phyloP scores from a whole-genome alignment of 2,797 vertebrate species.

The Lophotriccus pileatus region DNA sequence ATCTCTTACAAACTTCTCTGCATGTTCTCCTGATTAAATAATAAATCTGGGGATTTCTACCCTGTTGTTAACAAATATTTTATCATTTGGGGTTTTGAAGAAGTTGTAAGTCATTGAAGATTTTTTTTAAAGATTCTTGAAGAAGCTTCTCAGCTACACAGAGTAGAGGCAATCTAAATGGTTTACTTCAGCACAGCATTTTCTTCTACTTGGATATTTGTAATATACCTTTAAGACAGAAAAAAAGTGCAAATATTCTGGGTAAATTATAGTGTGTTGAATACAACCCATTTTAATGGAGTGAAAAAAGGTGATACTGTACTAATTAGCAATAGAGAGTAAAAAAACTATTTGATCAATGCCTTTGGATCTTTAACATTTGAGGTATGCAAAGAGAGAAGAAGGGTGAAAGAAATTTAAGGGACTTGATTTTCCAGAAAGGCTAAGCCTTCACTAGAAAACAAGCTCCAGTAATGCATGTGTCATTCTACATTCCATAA shows the following conservation, averaged over 20 bases:
- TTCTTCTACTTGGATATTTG: background rate
- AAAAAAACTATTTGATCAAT: background rate
- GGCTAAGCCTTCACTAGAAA: background rate
- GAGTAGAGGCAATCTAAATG: background rate
- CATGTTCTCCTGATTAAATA: conserved; percentile 35
- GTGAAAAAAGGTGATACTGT: background rate
- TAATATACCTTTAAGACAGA: background rate
- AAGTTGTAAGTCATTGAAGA: background rate
- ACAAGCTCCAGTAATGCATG: background rate
- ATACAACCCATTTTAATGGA: background rate
- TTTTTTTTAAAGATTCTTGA: background rate
- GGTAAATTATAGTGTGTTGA: background rate
- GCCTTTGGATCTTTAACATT: background rate
- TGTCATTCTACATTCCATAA: background rate
- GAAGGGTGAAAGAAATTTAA: background rate
- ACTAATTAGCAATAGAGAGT: background rate
- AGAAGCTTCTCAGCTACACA: background rate
- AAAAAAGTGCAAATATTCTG: background rate
- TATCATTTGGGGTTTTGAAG: background rate
- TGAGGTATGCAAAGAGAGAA: background rate
- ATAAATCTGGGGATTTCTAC: background rate
- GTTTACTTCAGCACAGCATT: background rate
- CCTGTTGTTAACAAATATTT: background rate
- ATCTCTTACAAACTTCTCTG: background rate
- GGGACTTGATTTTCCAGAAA: background rate